A percentile compares a stretch with the other conserved stretches of the same genome.
Conservation (phyloP, 1,140 invertebrate species). For the Drosophila biarmipes region DNA sequence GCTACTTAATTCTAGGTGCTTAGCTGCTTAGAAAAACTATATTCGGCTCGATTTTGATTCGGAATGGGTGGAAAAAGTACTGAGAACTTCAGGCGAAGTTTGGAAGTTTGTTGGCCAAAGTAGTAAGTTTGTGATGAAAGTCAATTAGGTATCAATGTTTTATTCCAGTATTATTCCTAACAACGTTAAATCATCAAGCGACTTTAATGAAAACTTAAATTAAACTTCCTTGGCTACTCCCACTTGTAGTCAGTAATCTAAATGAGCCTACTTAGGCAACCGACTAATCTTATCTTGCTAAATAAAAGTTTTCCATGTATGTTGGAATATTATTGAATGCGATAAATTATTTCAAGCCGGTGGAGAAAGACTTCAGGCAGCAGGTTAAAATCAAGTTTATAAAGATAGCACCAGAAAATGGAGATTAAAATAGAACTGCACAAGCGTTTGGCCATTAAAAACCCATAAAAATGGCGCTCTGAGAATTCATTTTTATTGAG, state of each 20-base stretch:
- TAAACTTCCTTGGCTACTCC: not conserved
- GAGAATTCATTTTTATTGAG: slow-evolving; percentile 12
- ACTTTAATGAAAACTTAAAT: not conserved
- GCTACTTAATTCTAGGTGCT: slow-evolving; percentile 23
- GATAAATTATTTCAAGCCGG: not conserved
- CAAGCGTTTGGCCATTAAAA: slow-evolving; percentile 36
- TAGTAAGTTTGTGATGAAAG: slow-evolving; percentile 4
- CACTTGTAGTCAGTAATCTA: not conserved
- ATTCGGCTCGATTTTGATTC: not conserved
- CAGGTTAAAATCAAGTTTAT: not conserved
- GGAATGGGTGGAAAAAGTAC: slow-evolving; percentile 13
- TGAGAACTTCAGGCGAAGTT: slow-evolving; percentile 18
- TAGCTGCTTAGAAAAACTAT: slow-evolving; percentile 9
- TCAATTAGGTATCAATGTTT: slow-evolving; percentile 4
- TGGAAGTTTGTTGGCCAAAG: slow-evolving; percentile 12
- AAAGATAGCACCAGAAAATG: not conserved
- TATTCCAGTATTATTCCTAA: not conserved
- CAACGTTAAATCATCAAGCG: not conserved
- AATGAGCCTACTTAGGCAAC: not conserved
- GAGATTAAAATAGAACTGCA: slow-evolving; percentile 27
- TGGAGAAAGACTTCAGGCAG: no score
- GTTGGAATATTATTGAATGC: not conserved
- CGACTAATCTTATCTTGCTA: not conserved
- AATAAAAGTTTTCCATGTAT: not conserved
- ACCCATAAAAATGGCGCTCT: slow-evolving; percentile 24